Base-by-base conservation (phyloP, 2,113 vertebrate species). In the Pantherophis guttatus region DNA sequence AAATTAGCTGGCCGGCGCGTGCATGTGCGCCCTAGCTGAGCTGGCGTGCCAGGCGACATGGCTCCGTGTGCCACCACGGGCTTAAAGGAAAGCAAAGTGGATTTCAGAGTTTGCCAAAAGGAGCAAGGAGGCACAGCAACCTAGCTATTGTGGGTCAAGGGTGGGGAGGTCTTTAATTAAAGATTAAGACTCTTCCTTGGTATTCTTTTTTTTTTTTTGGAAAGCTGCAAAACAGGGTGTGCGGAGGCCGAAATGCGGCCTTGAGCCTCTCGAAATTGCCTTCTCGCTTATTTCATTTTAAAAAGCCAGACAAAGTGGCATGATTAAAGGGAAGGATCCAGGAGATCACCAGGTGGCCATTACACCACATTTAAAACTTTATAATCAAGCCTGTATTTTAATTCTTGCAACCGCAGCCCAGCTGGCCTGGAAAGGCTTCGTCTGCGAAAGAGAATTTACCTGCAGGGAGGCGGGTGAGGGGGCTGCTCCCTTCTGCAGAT, bases 401-500 rank as follows among this genome's bases (percentile, higher is more conserved):
- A 48, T 59, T 26, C 26, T 19, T 44, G 11, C 88, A 6, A 39
- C 55, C 33, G 1, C 33, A 1, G 8, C 33, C 39, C 33, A 81
- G 33, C 17, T 8, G 65, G 65, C 13, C 15, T 2, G 1, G 48
- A 50, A 7, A 7, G 48, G 0, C 48, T 50, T 50, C 6, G 48
- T 50, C 48, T 50, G 48, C 48, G 1, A 7, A 0, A 65, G 1
- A 70, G 48, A 44, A 19, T 86, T 53, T 96, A 98, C 98, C 98
- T 97, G 97, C 1, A 93, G 10, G 44, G 94, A 11, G 0, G 87
- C 96, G 0, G 44, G 96, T 10, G 8, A 94, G 91, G 0, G 90
- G 94, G 17, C 97, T 92, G 53, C 97, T 93, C 90, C 94, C 21
- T 97, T 97, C 95, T 97, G 96, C 33, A 97, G 92, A 0, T 97